These are phyloP conservation scores for Gastrophysa polygoni DNA, from an alignment of 2,888 invertebrate genomes.

Conservation along the genomic window DNA sequence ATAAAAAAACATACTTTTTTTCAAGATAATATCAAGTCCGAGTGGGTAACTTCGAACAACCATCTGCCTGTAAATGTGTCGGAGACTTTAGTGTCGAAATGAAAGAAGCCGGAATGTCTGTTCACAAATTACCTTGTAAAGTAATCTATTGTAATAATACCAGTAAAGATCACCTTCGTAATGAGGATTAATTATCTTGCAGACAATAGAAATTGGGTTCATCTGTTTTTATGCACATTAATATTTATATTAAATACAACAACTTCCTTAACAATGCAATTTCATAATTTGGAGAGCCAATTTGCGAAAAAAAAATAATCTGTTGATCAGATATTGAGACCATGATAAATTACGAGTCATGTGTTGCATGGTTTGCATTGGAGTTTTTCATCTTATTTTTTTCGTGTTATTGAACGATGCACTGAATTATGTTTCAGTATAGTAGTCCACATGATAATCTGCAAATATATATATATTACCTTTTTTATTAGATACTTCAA, in stretches of 20 bases:
- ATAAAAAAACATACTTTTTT: conserved; percentile 27
- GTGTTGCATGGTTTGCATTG: no score
- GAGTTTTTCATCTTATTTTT: no score
- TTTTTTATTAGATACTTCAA: no score
- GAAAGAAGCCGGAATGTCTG: conserved; percentile 25
- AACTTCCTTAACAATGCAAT: conserved; percentile 8
- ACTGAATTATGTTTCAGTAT: no score
- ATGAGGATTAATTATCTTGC: conserved; percentile 21
- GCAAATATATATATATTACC: no score
- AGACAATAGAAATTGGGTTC: conserved; percentile 13
- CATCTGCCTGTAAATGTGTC: conserved; percentile 25
- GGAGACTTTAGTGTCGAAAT: conserved; percentile 7
- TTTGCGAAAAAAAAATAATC: no score
- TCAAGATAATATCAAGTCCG: conserved; percentile 19
- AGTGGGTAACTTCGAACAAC: conserved; percentile 15
- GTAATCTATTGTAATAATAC: conserved; percentile 5
- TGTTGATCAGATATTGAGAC: no score
- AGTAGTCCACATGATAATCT: no score
- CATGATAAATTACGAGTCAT: no score
- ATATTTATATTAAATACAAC: conserved; percentile 17
- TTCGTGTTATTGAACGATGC: no score
- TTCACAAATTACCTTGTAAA: conserved; percentile 21
- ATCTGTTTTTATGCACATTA: conserved; percentile 20
- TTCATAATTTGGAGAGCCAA: conserved; percentile 20
- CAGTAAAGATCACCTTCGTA: conserved; percentile 16